A percentile compares a stretch with the other conserved stretches of the same genome.
Evolutionary conservation across 2,888 invertebrate species (phyloP).

Genomic region (Diaperis boleti): DNA sequence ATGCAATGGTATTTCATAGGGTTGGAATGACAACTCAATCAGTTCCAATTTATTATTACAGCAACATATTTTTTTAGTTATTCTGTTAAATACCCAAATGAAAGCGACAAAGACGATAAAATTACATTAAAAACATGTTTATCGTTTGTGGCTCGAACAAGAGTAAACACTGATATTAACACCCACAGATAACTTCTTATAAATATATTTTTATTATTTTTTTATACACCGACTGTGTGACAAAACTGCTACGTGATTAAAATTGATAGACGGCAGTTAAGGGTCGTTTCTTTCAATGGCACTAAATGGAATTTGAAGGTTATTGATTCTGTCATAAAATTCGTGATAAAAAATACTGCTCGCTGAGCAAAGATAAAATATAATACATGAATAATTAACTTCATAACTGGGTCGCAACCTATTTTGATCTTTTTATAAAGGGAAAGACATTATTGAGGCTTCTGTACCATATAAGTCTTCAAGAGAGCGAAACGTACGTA

Average conservation of each 20-base stretch:
- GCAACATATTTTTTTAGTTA: constrained; percentile 9
- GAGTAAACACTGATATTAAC: constrained; percentile 37
- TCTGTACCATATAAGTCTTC: constrained; percentile 21
- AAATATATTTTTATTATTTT: constrained; percentile 37
- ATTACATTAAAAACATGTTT: constrained; percentile 41
- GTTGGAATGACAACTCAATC: no score
- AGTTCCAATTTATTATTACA: constrained; percentile 3
- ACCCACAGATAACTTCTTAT: constrained; percentile 33
- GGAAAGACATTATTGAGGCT: constrained; percentile 14
- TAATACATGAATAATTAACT: constrained; percentile 25
- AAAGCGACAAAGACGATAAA: constrained; percentile 22
- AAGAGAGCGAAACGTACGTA: constrained; percentile 19
- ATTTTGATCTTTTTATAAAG: constrained; percentile 18
- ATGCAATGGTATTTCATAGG: no score
- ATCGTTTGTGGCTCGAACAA: constrained; percentile 35
- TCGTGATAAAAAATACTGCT: constrained; percentile 13
- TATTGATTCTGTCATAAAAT: constrained; percentile 14
- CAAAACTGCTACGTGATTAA: no score
- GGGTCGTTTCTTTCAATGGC: neutral
- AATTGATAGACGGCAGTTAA: neutral
- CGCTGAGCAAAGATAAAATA: constrained; percentile 13
- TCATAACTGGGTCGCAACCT: constrained; percentile 16
- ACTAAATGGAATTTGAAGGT: constrained; percentile 3
- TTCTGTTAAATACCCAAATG: constrained; percentile 16
- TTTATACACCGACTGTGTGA: neutral